Percentiles rank a stretch among this genome's conserved stretches.
Conservation (phyloP, 2,888 invertebrate genomes). For the Lasius platythorax region DNA sequence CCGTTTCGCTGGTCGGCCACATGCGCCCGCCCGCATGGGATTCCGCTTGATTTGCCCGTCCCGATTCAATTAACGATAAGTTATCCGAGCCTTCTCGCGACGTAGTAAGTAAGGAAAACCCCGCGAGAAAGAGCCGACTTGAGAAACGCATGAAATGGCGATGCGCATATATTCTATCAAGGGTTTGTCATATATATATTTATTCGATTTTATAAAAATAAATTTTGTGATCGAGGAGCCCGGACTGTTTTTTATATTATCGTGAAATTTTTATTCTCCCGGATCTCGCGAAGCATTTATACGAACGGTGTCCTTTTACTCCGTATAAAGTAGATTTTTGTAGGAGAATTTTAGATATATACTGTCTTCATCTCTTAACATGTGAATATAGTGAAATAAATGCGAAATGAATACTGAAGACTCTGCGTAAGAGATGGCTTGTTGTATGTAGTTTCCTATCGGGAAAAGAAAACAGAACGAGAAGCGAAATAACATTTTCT, state of each 20-base stretch:
- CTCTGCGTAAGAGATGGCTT: constrained; percentile 9
- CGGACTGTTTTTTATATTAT: background rate
- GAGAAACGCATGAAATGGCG: background rate
- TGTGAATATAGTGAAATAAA: background rate
- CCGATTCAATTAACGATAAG: constrained; percentile 56
- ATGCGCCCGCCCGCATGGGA: constrained; percentile 34
- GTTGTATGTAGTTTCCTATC: constrained; percentile 38
- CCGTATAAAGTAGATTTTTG: background rate
- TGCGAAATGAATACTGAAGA: constrained; percentile 11
- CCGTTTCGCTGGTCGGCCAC: constrained; percentile 35
- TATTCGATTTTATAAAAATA: background rate
- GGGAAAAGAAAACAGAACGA: constrained; percentile 32
- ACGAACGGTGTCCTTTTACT: background rate
- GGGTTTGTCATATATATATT: background rate
- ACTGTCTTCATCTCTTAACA: constrained; percentile 9
- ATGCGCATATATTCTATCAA: background rate
- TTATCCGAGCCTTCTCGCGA: constrained; percentile 11
- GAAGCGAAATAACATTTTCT: constrained; percentile 48
- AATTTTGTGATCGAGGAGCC: background rate
- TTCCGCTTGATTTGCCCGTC: constrained; percentile 14
- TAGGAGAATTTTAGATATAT: background rate
- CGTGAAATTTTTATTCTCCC: background rate
- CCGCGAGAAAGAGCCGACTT: background rate
- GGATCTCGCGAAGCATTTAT: background rate
- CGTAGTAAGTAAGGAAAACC: background rate